phyloP scores from a whole-genome alignment of 2,797 vertebrate genomes.

The Catamblyrhynchus diadema region DNA sequence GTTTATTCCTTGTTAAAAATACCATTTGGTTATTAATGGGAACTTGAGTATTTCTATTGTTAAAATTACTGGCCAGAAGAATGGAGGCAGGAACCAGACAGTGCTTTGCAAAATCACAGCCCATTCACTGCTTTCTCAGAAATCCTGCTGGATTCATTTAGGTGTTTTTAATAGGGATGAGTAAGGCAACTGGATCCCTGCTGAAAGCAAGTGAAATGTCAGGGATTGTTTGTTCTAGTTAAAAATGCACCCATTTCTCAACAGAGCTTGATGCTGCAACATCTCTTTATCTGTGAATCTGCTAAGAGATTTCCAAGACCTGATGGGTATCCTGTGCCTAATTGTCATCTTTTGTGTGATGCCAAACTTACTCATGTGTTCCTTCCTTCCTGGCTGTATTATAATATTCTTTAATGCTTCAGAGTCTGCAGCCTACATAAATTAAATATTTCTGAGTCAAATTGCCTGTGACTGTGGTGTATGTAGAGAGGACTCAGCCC shows the following conservation, averaged over 20 bases:
- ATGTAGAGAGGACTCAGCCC: neutral
- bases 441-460: neutral
- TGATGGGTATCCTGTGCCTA: neutral
- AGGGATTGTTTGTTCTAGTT: neutral
- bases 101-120: neutral
- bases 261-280: neutral
- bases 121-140: neutral
- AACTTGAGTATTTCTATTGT: neutral
- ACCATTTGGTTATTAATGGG: neutral
- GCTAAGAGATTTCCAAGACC: neutral
- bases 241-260: neutral
- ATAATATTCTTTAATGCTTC: neutral
- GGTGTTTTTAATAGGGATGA: neutral
- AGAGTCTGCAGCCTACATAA: neutral
- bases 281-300: neutral
- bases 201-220: neutral
- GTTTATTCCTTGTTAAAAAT: neutral
- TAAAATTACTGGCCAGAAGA: neutral
- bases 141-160: slow-evolving; percentile 6
- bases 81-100: neutral
- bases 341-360: neutral
- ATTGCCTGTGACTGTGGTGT: neutral
- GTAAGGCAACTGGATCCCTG: neutral
- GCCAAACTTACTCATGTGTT: neutral
- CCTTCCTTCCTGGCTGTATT: neutral